Evolutionary conservation across 2,797 vertebrate genomes (phyloP).

Genomic region (Argya squamiceps): DNA sequence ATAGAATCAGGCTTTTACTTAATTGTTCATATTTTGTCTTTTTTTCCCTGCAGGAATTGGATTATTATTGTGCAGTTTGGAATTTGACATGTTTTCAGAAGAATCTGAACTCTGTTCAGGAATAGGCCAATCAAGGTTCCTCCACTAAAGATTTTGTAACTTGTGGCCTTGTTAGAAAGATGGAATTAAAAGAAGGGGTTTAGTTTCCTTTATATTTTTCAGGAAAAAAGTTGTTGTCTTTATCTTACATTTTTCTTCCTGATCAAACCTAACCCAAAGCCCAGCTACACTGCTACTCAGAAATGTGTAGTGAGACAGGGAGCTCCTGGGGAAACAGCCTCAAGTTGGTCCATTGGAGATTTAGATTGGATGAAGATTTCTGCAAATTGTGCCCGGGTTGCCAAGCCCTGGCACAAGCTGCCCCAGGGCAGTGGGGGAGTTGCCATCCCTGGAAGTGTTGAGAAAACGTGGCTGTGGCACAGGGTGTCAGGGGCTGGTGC

Average conservation of each 20-base stretch:
- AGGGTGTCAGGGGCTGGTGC: fast-evolving
- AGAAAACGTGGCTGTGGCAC: fast-evolving
- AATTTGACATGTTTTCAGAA: slow-evolving; percentile 63
- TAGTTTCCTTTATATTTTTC: not conserved
- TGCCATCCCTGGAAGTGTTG: not conserved
- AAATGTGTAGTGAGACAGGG: not conserved
- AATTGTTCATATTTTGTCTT: slow-evolving; percentile 46
- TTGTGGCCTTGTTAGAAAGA: not conserved
- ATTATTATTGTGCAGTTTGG: slow-evolving; percentile 66
- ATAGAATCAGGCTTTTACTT: slow-evolving; percentile 44
- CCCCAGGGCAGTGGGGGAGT: not conserved
- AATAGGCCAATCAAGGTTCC: slow-evolving; percentile 37
- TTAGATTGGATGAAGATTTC: not conserved
- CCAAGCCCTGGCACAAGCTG: not conserved
- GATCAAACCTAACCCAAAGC: not conserved
- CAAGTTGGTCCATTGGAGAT: not conserved
- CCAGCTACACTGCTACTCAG: not conserved
- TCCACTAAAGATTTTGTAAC: slow-evolving; percentile 3
- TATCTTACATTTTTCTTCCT: not conserved
- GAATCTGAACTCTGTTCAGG: slow-evolving; percentile 42
- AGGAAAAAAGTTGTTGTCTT: not conserved
- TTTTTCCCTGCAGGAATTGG: slow-evolving; percentile 64
- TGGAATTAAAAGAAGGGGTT: not conserved
- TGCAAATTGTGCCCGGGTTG: not conserved
- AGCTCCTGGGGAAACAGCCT: not conserved